Percentiles rank a stretch among this genome's conserved stretches.
Conservation (phyloP, 2,797 vertebrate species). For the Emys orbicularis region DNA sequence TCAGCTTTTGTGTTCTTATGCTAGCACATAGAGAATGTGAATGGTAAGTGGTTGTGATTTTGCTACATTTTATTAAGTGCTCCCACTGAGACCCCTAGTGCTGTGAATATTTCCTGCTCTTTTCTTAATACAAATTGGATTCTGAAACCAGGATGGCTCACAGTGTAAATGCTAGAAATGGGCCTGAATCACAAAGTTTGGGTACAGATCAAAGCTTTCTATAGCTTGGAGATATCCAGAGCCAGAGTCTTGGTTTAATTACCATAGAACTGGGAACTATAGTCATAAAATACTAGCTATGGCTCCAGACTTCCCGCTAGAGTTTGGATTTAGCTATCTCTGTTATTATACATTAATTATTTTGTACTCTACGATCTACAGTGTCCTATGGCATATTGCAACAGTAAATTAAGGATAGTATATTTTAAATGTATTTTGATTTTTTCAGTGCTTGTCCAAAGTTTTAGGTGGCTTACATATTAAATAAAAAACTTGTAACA, state of each 20-base stretch:
- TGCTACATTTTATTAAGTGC: neutral
- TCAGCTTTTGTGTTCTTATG: neutral
- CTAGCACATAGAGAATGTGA: neutral
- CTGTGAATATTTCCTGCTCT: neutral
- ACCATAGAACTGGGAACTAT: neutral
- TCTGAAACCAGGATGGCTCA: neutral
- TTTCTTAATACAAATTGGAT: neutral
- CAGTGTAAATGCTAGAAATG: neutral
- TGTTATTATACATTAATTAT: neutral
- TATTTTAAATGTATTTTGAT: neutral
- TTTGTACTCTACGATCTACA: neutral
- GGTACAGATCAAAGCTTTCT: neutral
- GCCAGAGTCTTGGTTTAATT: neutral
- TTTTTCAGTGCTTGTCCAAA: neutral
- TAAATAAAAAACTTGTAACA: neutral
- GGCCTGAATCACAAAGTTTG: neutral
- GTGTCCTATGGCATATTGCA: neutral
- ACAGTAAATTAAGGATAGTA: neutral
- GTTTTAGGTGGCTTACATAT: neutral
- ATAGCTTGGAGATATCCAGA: neutral
- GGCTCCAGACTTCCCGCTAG: neutral
- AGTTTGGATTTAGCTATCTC: neutral
- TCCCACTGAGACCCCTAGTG: neutral
- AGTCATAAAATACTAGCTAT: neutral
- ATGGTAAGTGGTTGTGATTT: neutral